Percentiles rank a stretch among this genome's conserved stretches.
Conservation (phyloP, 2,797 vertebrate species). For the Mycteria americana region DNA sequence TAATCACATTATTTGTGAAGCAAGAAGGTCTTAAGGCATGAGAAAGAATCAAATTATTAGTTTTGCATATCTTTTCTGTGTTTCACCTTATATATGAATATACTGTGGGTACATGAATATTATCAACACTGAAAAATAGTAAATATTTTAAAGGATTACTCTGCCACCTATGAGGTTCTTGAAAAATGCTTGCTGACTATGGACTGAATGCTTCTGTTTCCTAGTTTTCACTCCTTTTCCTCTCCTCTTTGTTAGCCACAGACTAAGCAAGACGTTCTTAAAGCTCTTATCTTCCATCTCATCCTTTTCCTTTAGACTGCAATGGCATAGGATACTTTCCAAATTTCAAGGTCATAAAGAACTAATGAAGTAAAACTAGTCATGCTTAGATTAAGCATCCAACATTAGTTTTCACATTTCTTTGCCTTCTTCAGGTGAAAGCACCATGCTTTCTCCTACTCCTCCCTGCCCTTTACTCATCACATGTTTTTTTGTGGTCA, state of each 20-base stretch:
- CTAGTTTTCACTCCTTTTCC: background rate
- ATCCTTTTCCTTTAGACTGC: background rate
- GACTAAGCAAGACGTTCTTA: background rate
- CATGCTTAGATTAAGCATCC: background rate
- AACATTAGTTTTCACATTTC: background rate
- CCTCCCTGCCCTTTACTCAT: background rate
- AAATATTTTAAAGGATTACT: background rate
- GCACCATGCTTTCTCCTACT: rapidly evolving
- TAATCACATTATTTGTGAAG: background rate
- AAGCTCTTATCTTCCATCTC: background rate
- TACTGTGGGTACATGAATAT: too few species aligned
- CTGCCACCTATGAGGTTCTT: background rate
- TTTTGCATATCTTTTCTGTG: background rate
- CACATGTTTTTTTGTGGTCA: background rate
- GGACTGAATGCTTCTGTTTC: background rate
- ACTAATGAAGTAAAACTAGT: background rate
- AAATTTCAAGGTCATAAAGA: background rate
- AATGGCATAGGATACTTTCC: background rate
- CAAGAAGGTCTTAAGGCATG: background rate
- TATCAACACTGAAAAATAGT: background rate
- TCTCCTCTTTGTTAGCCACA: background rate
- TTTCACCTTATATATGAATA: background rate
- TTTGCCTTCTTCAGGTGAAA: background rate
- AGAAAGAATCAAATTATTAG: background rate
- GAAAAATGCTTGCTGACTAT: background rate